A percentile compares a stretch with the other conserved stretches of the same genome.
phyloP scores from a whole-genome alignment of 2,888 invertebrate species.

The Mesorhabditis sp. region DNA sequence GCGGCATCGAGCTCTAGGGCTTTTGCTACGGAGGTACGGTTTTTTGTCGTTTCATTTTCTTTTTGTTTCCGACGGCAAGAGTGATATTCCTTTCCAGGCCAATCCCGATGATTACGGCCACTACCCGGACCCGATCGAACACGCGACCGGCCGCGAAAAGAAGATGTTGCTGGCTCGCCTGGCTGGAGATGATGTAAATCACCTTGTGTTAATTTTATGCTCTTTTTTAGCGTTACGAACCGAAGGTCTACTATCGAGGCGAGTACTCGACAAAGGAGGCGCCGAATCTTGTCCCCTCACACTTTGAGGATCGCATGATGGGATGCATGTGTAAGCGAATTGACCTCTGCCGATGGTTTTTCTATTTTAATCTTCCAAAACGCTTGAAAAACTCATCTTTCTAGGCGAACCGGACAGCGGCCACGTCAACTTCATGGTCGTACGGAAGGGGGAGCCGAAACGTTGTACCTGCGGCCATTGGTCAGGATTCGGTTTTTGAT shows the following conservation, averaged over 20 bases:
- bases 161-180: slow-evolving; percentile 80
- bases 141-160: slow-evolving; percentile 87
- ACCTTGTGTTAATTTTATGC: background rate
- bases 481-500: slow-evolving; percentile 9
- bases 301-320: slow-evolving; percentile 81
- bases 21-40: background rate
- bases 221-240: slow-evolving; percentile 54
- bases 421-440: slow-evolving; percentile 87
- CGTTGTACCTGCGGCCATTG: slow-evolving; percentile 79
- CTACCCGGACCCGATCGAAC: slow-evolving; percentile 78
- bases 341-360: slow-evolving; percentile 7
- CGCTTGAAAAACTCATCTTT: background rate
- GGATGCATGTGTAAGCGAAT: slow-evolving; percentile 79
- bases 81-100: slow-evolving; percentile 30
- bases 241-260: slow-evolving; percentile 57
- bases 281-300: slow-evolving; percentile 85
- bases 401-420: slow-evolving; percentile 80
- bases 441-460: slow-evolving; percentile 81
- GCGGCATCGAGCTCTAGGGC: background rate
- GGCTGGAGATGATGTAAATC: slow-evolving; percentile 75
- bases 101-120: slow-evolving; percentile 56
- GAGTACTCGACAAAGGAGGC: slow-evolving; percentile 73
- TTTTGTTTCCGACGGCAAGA: background rate
- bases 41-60: background rate
- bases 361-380: background rate